Percentiles rank a stretch among this genome's conserved stretches.
Evolutionary conservation across 2,113 vertebrate genomes (phyloP).

Genomic region (Notarius lentiginosus): DNA sequence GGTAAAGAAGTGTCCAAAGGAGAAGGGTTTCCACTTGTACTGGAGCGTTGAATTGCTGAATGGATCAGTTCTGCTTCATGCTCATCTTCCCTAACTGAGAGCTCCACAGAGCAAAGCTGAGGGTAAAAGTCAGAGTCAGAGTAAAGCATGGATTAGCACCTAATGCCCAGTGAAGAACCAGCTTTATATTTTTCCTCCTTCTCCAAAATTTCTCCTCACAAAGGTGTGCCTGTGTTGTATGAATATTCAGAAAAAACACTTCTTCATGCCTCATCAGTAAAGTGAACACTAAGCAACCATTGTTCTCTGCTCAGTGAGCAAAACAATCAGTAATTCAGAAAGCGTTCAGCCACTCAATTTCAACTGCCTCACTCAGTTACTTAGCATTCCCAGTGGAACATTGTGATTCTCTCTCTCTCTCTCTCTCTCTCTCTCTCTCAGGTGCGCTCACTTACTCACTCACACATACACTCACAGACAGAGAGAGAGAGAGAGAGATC

Average conservation of each 20-base stretch:
- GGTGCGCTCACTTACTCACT: not conserved
- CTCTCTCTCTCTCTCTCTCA: not conserved
- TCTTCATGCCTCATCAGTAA: not conserved
- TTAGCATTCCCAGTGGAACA: constrained; percentile 13
- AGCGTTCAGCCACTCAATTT: constrained; percentile 14
- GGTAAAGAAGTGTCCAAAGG: constrained; percentile 2
- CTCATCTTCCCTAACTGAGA: constrained; percentile 2
- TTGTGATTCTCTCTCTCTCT: constrained; percentile 9
- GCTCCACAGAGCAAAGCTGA: constrained; percentile 12
- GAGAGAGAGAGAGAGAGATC: not conserved
- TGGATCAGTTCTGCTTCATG: constrained; percentile 32
- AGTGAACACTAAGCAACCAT: constrained; percentile 2
- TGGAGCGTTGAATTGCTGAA: constrained; percentile 21
- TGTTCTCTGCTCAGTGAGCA: constrained; percentile 34
- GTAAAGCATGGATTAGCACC: constrained; percentile 7
- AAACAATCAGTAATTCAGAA: constrained; percentile 22
- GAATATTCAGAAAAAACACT: constrained; percentile 23
- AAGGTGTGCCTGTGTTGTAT: not conserved
- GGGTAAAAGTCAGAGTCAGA: not conserved
- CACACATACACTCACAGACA: constrained; percentile 10
- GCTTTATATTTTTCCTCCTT: not conserved
- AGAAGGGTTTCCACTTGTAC: not conserved
- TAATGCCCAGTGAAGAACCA: not conserved
- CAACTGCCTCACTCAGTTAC: constrained; percentile 18
- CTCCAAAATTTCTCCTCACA: not conserved